These are phyloP conservation scores for Sarcoramphus papa DNA, from an alignment of 2,797 vertebrate species.

Conservation along the genomic window DNA sequence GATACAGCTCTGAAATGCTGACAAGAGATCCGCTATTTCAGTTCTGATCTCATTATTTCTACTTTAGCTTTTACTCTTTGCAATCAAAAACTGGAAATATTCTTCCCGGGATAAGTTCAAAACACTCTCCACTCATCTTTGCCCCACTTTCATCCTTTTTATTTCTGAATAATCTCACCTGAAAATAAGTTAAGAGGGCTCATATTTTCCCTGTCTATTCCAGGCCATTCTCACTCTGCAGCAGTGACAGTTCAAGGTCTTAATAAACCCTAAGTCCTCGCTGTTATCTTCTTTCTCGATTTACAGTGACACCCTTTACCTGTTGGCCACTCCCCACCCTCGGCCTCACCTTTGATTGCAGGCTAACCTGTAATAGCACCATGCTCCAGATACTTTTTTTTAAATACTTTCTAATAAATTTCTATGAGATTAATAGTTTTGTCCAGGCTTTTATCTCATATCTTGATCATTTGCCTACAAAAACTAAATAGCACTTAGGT, in stretches of 20 bases:
- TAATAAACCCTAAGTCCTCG: neutral
- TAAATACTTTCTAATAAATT: neutral
- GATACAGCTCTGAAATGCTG: neutral
- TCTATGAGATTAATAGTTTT: neutral
- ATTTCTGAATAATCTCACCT: neutral
- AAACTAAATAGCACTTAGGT: neutral
- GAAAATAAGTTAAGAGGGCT: neutral
- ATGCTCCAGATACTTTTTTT: neutral
- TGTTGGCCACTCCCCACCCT: neutral
- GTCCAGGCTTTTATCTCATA: neutral
- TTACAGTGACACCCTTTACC: neutral
- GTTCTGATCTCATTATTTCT: neutral
- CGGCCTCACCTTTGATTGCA: fast-evolving
- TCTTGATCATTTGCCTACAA: neutral
- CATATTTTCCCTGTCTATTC: neutral
- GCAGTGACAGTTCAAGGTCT: neutral
- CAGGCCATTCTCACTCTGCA: neutral
- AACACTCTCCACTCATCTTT: neutral
- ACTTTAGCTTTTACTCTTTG: neutral
- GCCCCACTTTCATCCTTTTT: neutral
- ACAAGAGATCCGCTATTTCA: neutral
- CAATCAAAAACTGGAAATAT: neutral
- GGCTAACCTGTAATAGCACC: neutral
- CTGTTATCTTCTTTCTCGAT: neutral
- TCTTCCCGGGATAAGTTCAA: fast-evolving